Evolutionary conservation across 2,888 invertebrate species (phyloP).

Genomic region (Brachycybe producta): DNA sequence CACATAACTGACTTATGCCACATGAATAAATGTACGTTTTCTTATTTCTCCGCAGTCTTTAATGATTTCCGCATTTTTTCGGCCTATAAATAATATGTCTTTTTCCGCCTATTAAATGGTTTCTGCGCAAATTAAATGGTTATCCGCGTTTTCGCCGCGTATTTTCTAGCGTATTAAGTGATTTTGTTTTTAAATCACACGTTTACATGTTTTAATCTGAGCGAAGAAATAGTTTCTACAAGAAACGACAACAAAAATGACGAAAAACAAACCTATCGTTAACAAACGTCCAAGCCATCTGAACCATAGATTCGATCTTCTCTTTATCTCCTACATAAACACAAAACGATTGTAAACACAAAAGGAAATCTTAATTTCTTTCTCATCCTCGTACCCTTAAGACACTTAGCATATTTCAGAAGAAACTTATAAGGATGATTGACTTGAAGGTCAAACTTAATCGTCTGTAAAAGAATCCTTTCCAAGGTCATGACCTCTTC

Average conservation of each 20-base stretch:
- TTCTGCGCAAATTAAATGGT: too few species aligned
- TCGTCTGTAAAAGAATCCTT: slow-evolving; percentile 87
- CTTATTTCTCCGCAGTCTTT: too few species aligned
- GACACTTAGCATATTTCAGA: slow-evolving; percentile 81
- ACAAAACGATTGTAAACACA: background rate
- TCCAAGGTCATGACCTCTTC: slow-evolving; percentile 85
- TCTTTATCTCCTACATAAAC: slow-evolving; percentile 56
- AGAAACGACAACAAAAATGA: slow-evolving; percentile 15
- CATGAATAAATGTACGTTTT: too few species aligned
- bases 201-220: too few species aligned
- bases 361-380: background rate
- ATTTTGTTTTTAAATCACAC: too few species aligned
- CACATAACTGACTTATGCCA: too few species aligned
- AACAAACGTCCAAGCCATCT: slow-evolving; percentile 99
- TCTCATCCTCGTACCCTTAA: slow-evolving; percentile 68
- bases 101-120: too few species aligned
- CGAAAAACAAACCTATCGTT: slow-evolving; percentile 62
- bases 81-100: too few species aligned
- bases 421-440: slow-evolving; percentile 94
- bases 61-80: too few species aligned
- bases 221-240: too few species aligned
- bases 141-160: too few species aligned
- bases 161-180: too few species aligned
- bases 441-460: slow-evolving; percentile 95
- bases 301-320: slow-evolving; percentile 92